phyloP scores from a whole-genome alignment of 2,888 invertebrate species.

The Polydrusus tereticollis region DNA sequence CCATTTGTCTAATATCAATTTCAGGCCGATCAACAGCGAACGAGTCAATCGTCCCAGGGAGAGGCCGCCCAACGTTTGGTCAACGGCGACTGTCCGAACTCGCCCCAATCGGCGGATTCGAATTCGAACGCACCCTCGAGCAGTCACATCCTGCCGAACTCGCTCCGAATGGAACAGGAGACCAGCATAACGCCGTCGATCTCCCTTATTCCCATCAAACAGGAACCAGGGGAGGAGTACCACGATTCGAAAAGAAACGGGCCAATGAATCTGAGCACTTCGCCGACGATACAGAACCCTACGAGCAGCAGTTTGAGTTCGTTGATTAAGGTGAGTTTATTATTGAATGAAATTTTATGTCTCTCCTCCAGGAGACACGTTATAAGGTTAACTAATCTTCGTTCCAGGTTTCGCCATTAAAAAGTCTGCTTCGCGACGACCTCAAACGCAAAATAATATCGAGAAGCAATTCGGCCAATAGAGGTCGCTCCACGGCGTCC shows the following conservation, averaged over 20 bases:
- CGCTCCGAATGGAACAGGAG: constrained; percentile 66
- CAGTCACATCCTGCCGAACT: constrained; percentile 70
- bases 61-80: constrained; percentile 63
- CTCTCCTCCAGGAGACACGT: too few relatives aligned
- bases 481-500: constrained; percentile 65
- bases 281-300: constrained; percentile 64
- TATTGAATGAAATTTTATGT: not conserved
- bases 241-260: constrained; percentile 66
- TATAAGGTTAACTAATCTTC: not conserved
- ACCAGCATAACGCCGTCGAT: constrained; percentile 85
- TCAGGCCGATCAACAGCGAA: constrained; percentile 60
- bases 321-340: constrained; percentile 74
- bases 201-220: constrained; percentile 88
- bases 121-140: constrained; percentile 81
- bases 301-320: constrained; percentile 81
- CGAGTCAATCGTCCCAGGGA: constrained; percentile 60
- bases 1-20: not conserved
- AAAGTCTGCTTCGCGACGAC: constrained; percentile 87
- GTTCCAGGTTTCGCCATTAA: constrained; percentile 78
- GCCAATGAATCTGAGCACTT: constrained; percentile 63
- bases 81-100: constrained; percentile 80
- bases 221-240: constrained; percentile 71
- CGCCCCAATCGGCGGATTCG: constrained; percentile 86
- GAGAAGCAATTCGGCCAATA: constrained; percentile 70
- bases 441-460: constrained; percentile 84